Evolutionary conservation across 2,113 vertebrate genomes (phyloP).

Genomic region (Saccopteryx bilineata): DNA sequence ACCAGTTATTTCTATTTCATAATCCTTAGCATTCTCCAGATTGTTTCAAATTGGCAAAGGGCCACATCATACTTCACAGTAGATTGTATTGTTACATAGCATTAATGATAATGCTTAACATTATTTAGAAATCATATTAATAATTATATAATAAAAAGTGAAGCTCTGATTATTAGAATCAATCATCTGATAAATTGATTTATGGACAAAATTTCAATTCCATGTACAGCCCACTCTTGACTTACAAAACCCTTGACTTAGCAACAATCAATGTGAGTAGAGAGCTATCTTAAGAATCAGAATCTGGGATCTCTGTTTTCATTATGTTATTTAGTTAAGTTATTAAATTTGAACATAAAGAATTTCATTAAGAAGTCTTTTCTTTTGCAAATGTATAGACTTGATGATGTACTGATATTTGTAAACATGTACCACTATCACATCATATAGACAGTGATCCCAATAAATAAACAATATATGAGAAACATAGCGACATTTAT

Average conservation of each 20-base stretch:
- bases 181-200: neutral
- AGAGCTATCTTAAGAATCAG: neutral
- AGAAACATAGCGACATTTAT: neutral
- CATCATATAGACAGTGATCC: neutral
- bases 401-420: neutral
- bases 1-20: neutral
- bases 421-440: neutral
- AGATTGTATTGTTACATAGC: neutral
- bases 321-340: neutral
- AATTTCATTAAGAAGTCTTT: neutral
- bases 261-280: neutral
- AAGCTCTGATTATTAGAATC: neutral
- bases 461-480: neutral
- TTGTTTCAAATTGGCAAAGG: conserved; percentile 4
- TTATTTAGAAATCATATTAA: neutral
- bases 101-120: neutral
- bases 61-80: neutral
- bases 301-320: neutral
- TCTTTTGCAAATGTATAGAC: neutral
- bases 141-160: neutral
- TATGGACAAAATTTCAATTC: conserved; percentile 4
- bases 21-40: neutral
- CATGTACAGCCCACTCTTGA: neutral
- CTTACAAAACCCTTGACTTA: neutral
- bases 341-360: neutral